Evolutionary conservation across 2,888 invertebrate genomes (phyloP).

Genomic region (Diachrysia chrysitis): DNA sequence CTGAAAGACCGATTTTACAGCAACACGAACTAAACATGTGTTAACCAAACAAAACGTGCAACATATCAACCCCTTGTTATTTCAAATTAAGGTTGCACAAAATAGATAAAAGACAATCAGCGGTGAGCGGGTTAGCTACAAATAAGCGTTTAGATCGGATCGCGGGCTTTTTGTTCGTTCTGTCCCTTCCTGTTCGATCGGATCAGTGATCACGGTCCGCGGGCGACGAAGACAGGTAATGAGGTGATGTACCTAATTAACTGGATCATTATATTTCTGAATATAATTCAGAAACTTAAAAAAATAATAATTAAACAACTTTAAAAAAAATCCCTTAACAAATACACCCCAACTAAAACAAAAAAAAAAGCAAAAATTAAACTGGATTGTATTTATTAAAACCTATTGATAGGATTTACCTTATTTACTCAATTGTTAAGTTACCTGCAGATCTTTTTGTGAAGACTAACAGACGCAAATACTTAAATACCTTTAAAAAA

Average conservation of each 20-base stretch:
- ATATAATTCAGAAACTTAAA: too few species aligned
- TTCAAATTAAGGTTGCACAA: conserved; percentile 47
- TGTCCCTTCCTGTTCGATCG: conserved; percentile 74
- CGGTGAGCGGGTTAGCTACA: conserved; percentile 53
- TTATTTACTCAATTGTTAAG: too few species aligned
- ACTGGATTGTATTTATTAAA: too few species aligned
- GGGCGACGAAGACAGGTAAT: conserved; percentile 10
- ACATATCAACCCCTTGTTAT: conserved; percentile 49
- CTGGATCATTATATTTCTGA: not conserved
- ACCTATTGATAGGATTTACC: too few species aligned
- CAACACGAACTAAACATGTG: conserved; percentile 22
- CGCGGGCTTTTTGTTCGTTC: conserved; percentile 61
- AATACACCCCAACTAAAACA: too few species aligned
- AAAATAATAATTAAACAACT: too few species aligned
- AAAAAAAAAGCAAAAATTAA: too few species aligned
- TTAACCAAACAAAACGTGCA: conserved; percentile 7
- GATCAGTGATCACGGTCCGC: conserved; percentile 63
- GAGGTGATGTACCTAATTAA: conserved; percentile 49
- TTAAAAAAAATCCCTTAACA: too few species aligned
- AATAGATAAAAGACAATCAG: conserved; percentile 57
- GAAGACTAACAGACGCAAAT: too few species aligned
- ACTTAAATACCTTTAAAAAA: too few species aligned
- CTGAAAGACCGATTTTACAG: not conserved
- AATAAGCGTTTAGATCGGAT: conserved; percentile 70
- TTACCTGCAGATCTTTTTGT: too few species aligned